Conservation (phyloP, 2,113 vertebrate genomes). For the Opisthocomus hoazin region DNA sequence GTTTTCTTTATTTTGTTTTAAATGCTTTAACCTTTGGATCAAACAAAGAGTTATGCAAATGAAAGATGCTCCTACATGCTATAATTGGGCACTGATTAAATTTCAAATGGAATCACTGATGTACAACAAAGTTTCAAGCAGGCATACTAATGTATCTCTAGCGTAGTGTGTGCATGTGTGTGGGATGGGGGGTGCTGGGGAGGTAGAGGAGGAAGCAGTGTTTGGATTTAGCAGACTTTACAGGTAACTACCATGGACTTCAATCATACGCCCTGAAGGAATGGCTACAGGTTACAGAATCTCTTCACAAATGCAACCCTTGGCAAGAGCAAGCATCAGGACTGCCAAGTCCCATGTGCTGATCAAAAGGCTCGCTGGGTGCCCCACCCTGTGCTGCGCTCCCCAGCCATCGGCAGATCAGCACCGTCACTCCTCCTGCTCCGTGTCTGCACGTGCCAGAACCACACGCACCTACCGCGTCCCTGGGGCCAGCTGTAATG, state of each 20-base stretch:
- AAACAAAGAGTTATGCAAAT: constrained; percentile 4
- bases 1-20: constrained; percentile 39
- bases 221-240: neutral
- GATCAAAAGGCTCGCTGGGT: neutral
- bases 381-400: neutral
- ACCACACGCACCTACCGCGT: neutral
- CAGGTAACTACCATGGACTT: neutral
- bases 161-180: neutral
- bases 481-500: neutral
- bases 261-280: neutral
- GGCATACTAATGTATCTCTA: neutral
- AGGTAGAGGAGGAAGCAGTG: neutral
- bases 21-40: constrained; percentile 28
- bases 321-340: neutral
- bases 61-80: neutral
- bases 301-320: neutral
- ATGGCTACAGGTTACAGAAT: neutral
- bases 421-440: neutral
- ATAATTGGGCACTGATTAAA: neutral
- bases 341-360: neutral
- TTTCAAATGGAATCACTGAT: neutral
- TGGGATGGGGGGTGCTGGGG: neutral
- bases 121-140: neutral
- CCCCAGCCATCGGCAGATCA: neutral
- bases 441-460: neutral